phyloP scores from a whole-genome alignment of 1,140 invertebrate species.

The Hirudo medicinalis region DNA sequence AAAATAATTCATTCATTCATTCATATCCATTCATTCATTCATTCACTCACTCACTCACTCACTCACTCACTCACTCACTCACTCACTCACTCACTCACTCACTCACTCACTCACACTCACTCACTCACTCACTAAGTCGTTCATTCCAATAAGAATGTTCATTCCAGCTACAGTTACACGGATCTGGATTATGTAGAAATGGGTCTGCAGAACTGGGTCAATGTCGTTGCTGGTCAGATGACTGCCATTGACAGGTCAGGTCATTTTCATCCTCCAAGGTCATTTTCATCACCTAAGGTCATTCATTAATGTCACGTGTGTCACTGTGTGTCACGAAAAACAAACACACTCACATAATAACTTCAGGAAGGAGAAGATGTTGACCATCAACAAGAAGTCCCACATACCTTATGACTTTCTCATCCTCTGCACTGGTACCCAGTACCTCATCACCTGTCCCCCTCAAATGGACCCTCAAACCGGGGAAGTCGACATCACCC shows the following conservation, averaged over 20 bases:
- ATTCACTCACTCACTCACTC: too few species aligned
- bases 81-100: slow-evolving; percentile 21
- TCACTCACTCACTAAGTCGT: slow-evolving; percentile 2
- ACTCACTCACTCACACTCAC: slow-evolving; percentile 19
- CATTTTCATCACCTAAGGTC: background rate
- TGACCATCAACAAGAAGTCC: slow-evolving; percentile 32
- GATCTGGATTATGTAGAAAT: slow-evolving; percentile 33
- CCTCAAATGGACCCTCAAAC: slow-evolving; percentile 29
- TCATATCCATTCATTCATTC: too few species aligned
- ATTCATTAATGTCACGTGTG: too few species aligned
- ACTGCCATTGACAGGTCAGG: slow-evolving; percentile 35
- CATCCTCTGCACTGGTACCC: slow-evolving; percentile 36
- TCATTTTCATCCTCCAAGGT: background rate
- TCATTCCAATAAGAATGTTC: too few species aligned
- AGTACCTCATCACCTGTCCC: slow-evolving; percentile 34
- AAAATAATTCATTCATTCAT: too few species aligned
- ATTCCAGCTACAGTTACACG: slow-evolving; percentile 31
- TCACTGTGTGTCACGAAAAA: too few species aligned
- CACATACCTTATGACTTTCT: slow-evolving; percentile 40
- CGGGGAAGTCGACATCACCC: slow-evolving; percentile 21
- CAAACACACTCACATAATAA: background rate
- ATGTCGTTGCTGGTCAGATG: slow-evolving; percentile 40
- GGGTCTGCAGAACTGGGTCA: slow-evolving; percentile 37
- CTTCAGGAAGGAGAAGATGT: slow-evolving; percentile 34
- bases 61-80: slow-evolving; percentile 19